Base-by-base conservation (phyloP, 1,140 invertebrate genomes). In the Heliconius congener region DNA sequence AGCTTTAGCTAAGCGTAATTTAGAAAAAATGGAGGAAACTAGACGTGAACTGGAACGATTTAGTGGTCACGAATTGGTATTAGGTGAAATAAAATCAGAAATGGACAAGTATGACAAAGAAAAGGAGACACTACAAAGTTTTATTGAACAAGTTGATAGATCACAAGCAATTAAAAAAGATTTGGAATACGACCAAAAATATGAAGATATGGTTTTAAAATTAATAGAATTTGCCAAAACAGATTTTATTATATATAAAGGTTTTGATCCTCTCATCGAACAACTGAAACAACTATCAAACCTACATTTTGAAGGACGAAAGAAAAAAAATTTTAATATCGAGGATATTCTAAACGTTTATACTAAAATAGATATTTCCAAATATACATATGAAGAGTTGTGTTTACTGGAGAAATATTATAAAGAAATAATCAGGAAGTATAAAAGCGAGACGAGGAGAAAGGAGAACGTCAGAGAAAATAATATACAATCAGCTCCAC, bases 211-310 rank as follows among this genome's bases (percentile, higher is more conserved):
- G 79, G 91, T 94, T 13, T 77, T 94, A 9, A 93, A 92, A 83
- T 81, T 94, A 8, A 94, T 94, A n/a, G 89, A 93, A 57, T 93
- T 95, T 74, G 94, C 94, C 3, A 95, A 94, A 78, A 90, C 88
- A 81, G 91, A 94, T 79, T 94, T 95, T 57, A 90, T 94, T 80
- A 30, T 66, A 66, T 95, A 87, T 74, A 95, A 94, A 90, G 94
- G 94, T 9, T 95, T 95, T 74, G 94, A 95, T 93, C 94, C 94
- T 18, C 74, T 95, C 9, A 95, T 95, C 30, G 89, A 94, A 76
- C 82, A 93, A 80, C 80, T 95, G n/a, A 92, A 94, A 81, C 83
- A 85, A 16, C 75, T 94, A 1, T 91, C 93, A 0, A 92, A 94
- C 55, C 84, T 93, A 5, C 85, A 93, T 73, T 84, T 94, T 8